Evolutionary conservation across 2,113 vertebrate genomes (phyloP).

Genomic region (Condylura cristata): DNA sequence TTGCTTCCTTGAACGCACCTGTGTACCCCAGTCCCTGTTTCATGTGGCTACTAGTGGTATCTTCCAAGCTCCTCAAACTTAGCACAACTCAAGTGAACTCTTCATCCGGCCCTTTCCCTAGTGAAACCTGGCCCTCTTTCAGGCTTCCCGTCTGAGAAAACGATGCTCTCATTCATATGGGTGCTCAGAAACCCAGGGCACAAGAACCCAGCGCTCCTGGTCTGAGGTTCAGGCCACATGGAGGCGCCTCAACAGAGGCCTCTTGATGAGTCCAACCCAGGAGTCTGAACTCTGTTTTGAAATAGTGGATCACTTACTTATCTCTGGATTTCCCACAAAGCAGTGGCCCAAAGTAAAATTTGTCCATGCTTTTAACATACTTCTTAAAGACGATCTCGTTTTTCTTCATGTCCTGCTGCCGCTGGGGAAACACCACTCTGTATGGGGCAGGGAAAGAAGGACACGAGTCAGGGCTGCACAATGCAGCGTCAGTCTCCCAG

Average conservation of each 20-base stretch:
- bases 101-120: background rate
- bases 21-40: background rate
- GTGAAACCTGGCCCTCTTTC: background rate
- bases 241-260: background rate
- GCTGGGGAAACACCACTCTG: slow-evolving; percentile 89
- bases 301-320: slow-evolving; percentile 83
- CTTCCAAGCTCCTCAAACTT: background rate
- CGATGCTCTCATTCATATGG: background rate
- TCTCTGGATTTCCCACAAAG: slow-evolving; percentile 94
- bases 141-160: background rate
- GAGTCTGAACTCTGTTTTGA: background rate
- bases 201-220: background rate
- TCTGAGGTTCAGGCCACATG: background rate
- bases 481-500: background rate
- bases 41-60: background rate
- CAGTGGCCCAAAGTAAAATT: slow-evolving; percentile 94
- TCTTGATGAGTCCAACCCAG: background rate
- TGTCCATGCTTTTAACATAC: slow-evolving; percentile 84
- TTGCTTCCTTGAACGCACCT: background rate
- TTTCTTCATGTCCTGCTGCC: slow-evolving; percentile 79
- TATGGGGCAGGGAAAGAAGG: background rate
- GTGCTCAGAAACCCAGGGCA: background rate
- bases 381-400: slow-evolving; percentile 87
- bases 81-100: background rate
- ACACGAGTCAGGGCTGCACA: background rate